A percentile compares a stretch with the other conserved stretches of the same genome.
These are phyloP conservation scores for Montipora capitata DNA, from an alignment of 92 coral and sea anemone genomes.

Conservation along the genomic window DNA sequence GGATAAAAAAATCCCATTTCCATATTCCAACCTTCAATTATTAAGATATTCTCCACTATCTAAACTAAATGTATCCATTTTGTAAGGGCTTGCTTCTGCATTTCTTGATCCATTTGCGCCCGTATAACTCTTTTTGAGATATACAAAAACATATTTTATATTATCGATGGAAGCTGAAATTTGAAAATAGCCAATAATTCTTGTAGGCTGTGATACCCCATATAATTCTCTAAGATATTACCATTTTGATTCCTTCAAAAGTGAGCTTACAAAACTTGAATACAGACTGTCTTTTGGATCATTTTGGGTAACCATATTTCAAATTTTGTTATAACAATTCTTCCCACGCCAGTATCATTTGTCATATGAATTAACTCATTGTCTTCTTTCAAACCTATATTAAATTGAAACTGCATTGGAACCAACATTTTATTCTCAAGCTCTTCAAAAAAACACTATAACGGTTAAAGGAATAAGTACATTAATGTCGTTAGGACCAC, in stretches of 20 bases:
- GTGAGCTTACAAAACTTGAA: neutral
- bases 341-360: conserved; percentile 3
- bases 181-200: neutral
- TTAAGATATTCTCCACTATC: neutral
- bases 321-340: conserved; percentile 3
- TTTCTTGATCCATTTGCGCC: neutral
- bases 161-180: neutral
- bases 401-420: conserved; percentile 23
- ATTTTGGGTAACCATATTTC: conserved; percentile 36
- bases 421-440: conserved; percentile 18
- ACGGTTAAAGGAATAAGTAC: conserved; percentile 41
- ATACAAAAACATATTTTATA: neutral
- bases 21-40: neutral
- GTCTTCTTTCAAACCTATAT: neutral
- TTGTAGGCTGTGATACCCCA: neutral
- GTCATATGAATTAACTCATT: conserved; percentile 16
- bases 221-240: conserved; percentile 23
- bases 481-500: neutral
- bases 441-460: conserved; percentile 45
- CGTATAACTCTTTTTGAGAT: neutral
- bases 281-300: conserved; percentile 11
- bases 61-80: neutral
- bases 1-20: neutral
- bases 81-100: neutral
- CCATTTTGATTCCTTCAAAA: conserved; percentile 20